Percentiles rank a stretch among this genome's conserved stretches.
phyloP scores from a whole-genome alignment of 2,797 vertebrate species.

The Artibeus lituratus region DNA sequence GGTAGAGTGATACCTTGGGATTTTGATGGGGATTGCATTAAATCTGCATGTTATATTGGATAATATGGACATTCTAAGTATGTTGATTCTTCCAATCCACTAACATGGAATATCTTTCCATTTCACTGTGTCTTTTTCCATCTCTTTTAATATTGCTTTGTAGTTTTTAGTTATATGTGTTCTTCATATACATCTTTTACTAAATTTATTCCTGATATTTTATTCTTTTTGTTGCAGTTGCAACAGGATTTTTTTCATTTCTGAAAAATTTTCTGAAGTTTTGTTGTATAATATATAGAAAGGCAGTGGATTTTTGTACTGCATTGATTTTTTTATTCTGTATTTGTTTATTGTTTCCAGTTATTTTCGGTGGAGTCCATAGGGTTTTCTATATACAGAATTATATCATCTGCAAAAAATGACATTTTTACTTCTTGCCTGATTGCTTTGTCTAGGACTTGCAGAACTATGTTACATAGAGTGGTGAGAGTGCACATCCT shows the following conservation, averaged over 20 bases:
- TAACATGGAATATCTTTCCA: background rate
- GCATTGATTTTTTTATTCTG: background rate
- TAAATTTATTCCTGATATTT: background rate
- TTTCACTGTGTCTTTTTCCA: background rate
- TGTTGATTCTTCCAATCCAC: background rate
- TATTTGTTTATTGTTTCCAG: background rate
- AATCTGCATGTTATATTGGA: background rate
- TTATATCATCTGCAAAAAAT: background rate
- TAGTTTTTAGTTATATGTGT: background rate
- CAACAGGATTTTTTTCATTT: background rate
- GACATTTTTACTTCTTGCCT: background rate
- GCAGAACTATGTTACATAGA: background rate
- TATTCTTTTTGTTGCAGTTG: background rate
- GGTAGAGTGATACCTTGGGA: background rate
- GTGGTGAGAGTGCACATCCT: background rate
- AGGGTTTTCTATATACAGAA: background rate
- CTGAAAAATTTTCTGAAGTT: background rate
- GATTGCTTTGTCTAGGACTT: background rate
- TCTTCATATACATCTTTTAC: background rate
- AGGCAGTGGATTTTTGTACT: background rate
- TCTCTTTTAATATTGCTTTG: background rate
- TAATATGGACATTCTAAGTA: background rate
- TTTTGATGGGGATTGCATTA: background rate
- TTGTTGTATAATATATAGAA: background rate
- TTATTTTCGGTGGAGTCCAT: background rate